These are phyloP conservation scores for Dasypogon diadema DNA, from an alignment of 2,888 invertebrate genomes.

Conservation along the genomic window DNA sequence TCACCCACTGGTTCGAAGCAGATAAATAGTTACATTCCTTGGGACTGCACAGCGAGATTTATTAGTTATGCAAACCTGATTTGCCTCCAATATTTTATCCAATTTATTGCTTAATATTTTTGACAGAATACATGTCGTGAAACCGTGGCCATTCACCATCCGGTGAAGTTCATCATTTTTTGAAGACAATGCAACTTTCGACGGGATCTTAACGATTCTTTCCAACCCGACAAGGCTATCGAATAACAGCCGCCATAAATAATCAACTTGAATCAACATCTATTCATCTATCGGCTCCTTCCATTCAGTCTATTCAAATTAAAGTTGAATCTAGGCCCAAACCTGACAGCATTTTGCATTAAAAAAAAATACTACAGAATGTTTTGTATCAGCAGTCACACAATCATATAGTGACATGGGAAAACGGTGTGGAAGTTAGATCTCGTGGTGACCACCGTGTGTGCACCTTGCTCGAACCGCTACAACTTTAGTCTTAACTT, in stretches of 20 bases:
- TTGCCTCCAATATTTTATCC: slow-evolving; percentile 13
- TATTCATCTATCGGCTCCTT: slow-evolving; percentile 33
- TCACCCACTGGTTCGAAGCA: background rate
- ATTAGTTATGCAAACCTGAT: slow-evolving; percentile 10
- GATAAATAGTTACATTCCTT: background rate
- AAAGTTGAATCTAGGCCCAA: slow-evolving; percentile 24
- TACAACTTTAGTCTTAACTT: slow-evolving; percentile 9
- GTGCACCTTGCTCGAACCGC: slow-evolving; percentile 8
- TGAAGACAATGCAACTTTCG: slow-evolving; percentile 30
- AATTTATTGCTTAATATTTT: slow-evolving; percentile 36
- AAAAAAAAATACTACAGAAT: slow-evolving; percentile 21
- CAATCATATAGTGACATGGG: slow-evolving; percentile 42
- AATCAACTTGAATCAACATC: slow-evolving; percentile 33
- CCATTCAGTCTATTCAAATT: slow-evolving; percentile 48
- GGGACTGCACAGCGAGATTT: background rate
- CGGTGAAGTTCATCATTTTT: slow-evolving; percentile 29
- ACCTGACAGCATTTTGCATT: slow-evolving; percentile 1
- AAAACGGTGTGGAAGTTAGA: slow-evolving; percentile 23
- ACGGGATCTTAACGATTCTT: slow-evolving; percentile 7
- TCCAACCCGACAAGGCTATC: slow-evolving; percentile 51
- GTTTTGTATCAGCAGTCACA: slow-evolving; percentile 21
- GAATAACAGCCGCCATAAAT: slow-evolving; percentile 47
- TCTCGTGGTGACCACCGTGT: background rate
- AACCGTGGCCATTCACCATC: background rate
- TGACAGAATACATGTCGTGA: background rate